These are phyloP conservation scores for Phortica okadai DNA, from an alignment of 2,888 invertebrate species.

Conservation along the genomic window DNA sequence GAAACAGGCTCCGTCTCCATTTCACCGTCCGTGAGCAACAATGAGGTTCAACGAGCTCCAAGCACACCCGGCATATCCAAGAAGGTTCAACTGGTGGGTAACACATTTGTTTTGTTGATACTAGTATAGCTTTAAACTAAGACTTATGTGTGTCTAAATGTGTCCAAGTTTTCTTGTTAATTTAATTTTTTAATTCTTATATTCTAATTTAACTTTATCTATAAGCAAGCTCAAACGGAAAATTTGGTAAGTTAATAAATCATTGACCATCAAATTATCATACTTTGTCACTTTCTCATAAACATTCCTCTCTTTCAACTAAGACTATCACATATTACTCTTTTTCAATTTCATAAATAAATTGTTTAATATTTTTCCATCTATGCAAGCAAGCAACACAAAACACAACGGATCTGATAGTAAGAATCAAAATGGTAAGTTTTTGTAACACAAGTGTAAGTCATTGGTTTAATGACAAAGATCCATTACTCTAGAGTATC, in stretches of 20 bases:
- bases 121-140: slow-evolving; percentile 28
- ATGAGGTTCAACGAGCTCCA: slow-evolving; percentile 75
- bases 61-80: slow-evolving; percentile 85
- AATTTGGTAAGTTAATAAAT: slow-evolving; percentile 57
- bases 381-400: slow-evolving; percentile 72
- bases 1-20: slow-evolving; percentile 79
- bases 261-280: background rate
- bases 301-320: no score
- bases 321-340: no score
- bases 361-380: slow-evolving; percentile 48
- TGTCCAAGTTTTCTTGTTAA: background rate
- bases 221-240: slow-evolving; percentile 70
- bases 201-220: background rate
- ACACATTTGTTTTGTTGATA: background rate
- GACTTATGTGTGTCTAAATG: slow-evolving; percentile 10
- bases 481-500: no score
- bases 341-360: background rate
- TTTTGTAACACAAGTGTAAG: background rate
- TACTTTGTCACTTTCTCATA: background rate
- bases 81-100: slow-evolving; percentile 90
- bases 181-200: background rate
- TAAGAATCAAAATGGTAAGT: slow-evolving; percentile 48
- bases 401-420: slow-evolving; percentile 51
- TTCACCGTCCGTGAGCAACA: slow-evolving; percentile 73
- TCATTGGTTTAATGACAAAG: no score